Evolutionary conservation across 2,888 invertebrate genomes (phyloP).

Genomic region (Agriotes lineatus): DNA sequence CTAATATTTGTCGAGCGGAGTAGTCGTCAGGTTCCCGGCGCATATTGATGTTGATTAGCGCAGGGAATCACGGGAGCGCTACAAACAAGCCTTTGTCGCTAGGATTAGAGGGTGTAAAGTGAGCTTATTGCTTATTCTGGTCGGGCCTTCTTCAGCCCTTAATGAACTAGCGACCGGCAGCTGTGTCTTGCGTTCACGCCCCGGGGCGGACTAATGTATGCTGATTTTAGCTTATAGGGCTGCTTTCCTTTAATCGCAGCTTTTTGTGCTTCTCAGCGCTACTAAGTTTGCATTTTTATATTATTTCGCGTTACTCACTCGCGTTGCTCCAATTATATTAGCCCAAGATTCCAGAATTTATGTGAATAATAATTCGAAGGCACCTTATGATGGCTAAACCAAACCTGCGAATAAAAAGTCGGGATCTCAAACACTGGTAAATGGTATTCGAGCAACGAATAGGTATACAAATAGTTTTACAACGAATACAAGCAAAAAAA

Average conservation of each 20-base stretch:
- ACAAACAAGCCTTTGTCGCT: conserved; percentile 58
- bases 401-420: no score
- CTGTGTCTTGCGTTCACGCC: conserved; percentile 50
- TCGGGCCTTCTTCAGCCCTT: conserved; percentile 54
- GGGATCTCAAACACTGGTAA: no score
- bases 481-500: no score
- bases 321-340: no score
- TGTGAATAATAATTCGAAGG: no score
- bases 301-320: conserved; percentile 30
- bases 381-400: no score
- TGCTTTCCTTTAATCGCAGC: conserved; percentile 55
- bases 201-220: conserved; percentile 53
- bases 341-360: no score
- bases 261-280: conserved; percentile 46
- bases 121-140: conserved; percentile 59
- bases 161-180: conserved; percentile 54
- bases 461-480: no score
- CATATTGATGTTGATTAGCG: conserved; percentile 58
- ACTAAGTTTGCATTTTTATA: conserved; percentile 44
- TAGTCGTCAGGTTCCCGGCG: conserved; percentile 52
- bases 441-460: no score
- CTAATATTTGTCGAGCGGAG: conserved; percentile 43
- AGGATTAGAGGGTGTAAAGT: conserved; percentile 58
- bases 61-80: conserved; percentile 54
- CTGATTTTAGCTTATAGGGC: conserved; percentile 55